These are phyloP conservation scores for Orycteropus afer DNA, from an alignment of 2,113 vertebrate genomes.

Conservation along the genomic window DNA sequence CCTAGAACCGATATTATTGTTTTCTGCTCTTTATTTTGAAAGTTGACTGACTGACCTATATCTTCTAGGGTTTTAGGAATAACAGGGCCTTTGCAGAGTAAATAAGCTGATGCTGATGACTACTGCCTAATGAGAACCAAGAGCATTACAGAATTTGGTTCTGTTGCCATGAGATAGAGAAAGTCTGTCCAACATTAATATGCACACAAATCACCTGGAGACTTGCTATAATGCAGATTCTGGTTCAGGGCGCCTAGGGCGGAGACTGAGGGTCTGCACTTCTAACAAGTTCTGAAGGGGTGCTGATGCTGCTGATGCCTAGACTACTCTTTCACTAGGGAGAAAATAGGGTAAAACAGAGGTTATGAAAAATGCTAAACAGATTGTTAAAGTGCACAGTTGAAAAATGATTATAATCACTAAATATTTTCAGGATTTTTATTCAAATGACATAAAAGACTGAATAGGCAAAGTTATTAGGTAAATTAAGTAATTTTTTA, in stretches of 20 bases:
- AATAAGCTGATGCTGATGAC: neutral
- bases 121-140: neutral
- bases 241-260: neutral
- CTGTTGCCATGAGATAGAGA: neutral
- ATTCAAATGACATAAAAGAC: conserved; percentile 20
- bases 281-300: neutral
- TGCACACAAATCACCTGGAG: neutral
- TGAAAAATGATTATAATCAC: conserved; percentile 22
- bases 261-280: neutral
- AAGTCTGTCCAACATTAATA: neutral
- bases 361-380: neutral
- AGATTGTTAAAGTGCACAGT: neutral
- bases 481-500: conserved; percentile 46
- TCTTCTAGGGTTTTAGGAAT: conserved; percentile 41
- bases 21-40: conserved; percentile 51
- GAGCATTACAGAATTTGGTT: neutral
- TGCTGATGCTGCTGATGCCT: neutral
- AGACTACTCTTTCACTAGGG: neutral
- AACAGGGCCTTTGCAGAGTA: neutral
- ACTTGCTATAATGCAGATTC: neutral
- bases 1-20: neutral
- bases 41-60: conserved; percentile 27
- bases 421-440: conserved; percentile 42
- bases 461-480: neutral
- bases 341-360: neutral